These are phyloP conservation scores for Oscheius sp. DNA, from an alignment of 2,888 invertebrate species.

Conservation along the genomic window DNA sequence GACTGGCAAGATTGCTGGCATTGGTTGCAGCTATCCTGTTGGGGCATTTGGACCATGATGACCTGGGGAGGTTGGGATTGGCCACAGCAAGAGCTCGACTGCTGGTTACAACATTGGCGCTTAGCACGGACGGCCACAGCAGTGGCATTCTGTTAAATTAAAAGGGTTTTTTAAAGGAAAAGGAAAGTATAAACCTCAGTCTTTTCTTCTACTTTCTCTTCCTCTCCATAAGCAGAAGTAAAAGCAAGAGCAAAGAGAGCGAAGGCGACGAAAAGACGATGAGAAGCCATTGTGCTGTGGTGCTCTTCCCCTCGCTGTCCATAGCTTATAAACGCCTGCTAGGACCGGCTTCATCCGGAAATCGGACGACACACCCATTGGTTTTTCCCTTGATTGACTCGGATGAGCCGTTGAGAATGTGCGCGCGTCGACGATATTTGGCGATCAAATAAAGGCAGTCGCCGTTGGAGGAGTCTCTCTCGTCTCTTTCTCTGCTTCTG, in stretches of 20 bases:
- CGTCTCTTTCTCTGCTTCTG: too few species aligned
- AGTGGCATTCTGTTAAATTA: slow-evolving; percentile 12
- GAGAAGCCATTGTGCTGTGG: slow-evolving; percentile 11
- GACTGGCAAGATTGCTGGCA: slow-evolving; percentile 41
- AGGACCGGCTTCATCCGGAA: slow-evolving; percentile 18
- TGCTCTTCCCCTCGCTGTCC: not conserved
- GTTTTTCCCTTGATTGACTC: slow-evolving; percentile 12
- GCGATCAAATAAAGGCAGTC: not conserved
- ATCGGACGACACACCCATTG: not conserved
- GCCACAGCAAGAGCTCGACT: slow-evolving; percentile 55
- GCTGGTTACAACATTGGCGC: slow-evolving; percentile 59
- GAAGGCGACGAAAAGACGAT: not conserved
- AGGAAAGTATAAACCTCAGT: not conserved
- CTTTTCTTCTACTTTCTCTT: slow-evolving; percentile 1
- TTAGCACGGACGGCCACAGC: slow-evolving; percentile 49
- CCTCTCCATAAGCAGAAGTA: not conserved
- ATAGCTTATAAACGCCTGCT: not conserved
- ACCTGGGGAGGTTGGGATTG: not conserved
- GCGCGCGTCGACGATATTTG: slow-evolving; percentile 11
- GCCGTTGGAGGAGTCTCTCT: too few species aligned
- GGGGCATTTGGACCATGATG: not conserved
- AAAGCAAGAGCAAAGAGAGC: slow-evolving; percentile 2
- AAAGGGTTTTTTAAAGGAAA: not conserved
- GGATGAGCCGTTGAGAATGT: slow-evolving; percentile 7
- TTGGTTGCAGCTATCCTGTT: not conserved